A percentile compares a stretch with the other conserved stretches of the same genome.
Conservation (phyloP, 2,888 invertebrate genomes). For the Stramonita haemastoma region DNA sequence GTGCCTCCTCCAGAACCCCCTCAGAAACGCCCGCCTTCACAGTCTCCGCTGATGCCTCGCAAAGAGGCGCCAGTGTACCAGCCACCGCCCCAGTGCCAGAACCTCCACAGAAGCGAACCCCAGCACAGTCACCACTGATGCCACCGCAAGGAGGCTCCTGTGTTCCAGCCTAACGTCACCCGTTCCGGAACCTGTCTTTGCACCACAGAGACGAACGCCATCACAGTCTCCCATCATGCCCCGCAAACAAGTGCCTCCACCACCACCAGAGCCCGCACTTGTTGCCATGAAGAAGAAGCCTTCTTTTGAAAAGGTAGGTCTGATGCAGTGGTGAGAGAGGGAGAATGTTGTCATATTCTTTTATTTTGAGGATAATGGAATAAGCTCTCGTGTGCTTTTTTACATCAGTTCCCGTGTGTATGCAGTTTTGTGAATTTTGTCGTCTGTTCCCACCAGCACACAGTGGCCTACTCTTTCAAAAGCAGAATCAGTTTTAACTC, state of each 20-base stretch:
- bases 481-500: no score
- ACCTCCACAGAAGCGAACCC: slow-evolving; percentile 40
- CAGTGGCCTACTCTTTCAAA: no score
- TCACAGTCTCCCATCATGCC: slow-evolving; percentile 37
- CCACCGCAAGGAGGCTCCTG: not conserved
- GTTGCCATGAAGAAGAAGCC: slow-evolving; percentile 51
- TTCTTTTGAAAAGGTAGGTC: slow-evolving; percentile 41
- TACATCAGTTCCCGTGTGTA: no score
- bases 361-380: no score
- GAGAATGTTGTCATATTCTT: not conserved
- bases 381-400: no score
- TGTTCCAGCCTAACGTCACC: slow-evolving; percentile 31
- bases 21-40: slow-evolving; percentile 32
- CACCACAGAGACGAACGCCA: slow-evolving; percentile 37
- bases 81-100: slow-evolving; percentile 46
- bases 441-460: no score
- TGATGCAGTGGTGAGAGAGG: not conserved
- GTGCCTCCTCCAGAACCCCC: slow-evolving; percentile 48
- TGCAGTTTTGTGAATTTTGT: no score
- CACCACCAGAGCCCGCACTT: slow-evolving; percentile 39
- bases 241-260: slow-evolving; percentile 8
- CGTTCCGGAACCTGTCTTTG: not conserved
- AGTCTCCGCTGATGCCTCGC: slow-evolving; percentile 37
- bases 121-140: slow-evolving; percentile 37
- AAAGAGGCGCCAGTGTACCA: not conserved